These are phyloP conservation scores for Arctia plantaginis DNA, from an alignment of 2,888 invertebrate genomes.

Conservation along the genomic window DNA sequence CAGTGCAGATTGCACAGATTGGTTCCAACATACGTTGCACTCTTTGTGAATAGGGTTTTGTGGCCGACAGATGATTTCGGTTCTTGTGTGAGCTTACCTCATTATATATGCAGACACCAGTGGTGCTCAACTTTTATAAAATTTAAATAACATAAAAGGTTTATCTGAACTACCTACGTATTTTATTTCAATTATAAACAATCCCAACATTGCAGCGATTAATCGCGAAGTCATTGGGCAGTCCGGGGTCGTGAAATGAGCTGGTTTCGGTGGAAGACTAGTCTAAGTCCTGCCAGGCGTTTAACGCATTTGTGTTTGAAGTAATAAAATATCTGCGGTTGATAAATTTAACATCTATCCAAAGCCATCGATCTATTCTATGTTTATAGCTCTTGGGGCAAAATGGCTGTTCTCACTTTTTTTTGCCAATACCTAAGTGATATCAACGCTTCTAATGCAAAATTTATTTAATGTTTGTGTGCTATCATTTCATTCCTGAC, in stretches of 20 bases:
- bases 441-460: too few species aligned
- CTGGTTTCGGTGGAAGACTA: too few species aligned
- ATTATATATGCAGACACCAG: constrained; percentile 37
- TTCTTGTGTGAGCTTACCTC: constrained; percentile 37
- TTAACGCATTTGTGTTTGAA: too few species aligned
- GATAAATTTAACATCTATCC: not conserved
- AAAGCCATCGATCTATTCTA: not conserved
- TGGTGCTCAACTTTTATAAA: not conserved
- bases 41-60: constrained; percentile 40
- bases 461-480: not conserved
- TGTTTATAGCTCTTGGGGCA: not conserved
- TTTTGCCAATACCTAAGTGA: not conserved
- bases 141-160: not conserved
- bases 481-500: not conserved
- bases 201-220: not conserved
- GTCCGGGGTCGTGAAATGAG: too few species aligned
- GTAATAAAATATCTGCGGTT: too few species aligned
- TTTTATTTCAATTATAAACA: not conserved
- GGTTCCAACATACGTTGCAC: constrained; percentile 59
- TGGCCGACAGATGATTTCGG: constrained; percentile 62
- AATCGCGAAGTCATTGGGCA: not conserved
- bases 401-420: too few species aligned
- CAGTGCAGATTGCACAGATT: constrained; percentile 77
- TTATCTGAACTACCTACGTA: not conserved
- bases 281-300: too few species aligned